Base-by-base conservation (phyloP, 2,888 invertebrate species). In the Eristalinus sepulchralis region DNA sequence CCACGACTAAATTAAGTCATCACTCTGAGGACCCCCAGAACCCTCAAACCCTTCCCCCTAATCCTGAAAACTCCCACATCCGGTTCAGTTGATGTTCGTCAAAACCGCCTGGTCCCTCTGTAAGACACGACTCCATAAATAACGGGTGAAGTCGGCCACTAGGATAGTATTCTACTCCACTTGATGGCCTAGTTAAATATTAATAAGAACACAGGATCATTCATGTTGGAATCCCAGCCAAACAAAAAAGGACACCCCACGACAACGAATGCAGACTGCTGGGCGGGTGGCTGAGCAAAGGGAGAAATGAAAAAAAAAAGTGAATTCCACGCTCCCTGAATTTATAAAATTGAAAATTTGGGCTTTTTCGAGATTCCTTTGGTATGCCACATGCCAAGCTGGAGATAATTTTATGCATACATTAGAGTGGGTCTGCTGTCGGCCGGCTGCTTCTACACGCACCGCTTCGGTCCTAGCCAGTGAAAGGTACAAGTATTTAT, bases 351-450 rank as follows among this genome's bases (percentile, higher is more conserved):
- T 77, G 68, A 36, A 77, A 68, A 77, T 62, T 64, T 62, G 20
- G 53, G 47, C 17, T 11, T 77, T 67, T 77, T 68, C 10, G 9
- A 57, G 59, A 47, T 47, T 67, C 60, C 9, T 62, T 27, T 47
- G 62, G 53, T 68, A 20, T 53, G 68, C 68, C 77, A 77, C 77
- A 77, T 53, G 77, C 68, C 36, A 47, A 31, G 11, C 62, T 62
- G 62, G 53, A 77, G 62, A 77, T 77, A 67, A 77, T 34, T 47
- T 67, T 77, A 77, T 68, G 62, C 77, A 77, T 77, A 68, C 17
- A 77, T 77, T 77, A 68, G n/a, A 68, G 34, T 68, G 34, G 67
- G 60, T 62, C 47, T 11, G 17, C 67, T 33, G 33, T 24, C 47
- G 47, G 24, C 57, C 13, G 57, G 13, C 22, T 11, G 57, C 60